Evolutionary conservation across 2,113 vertebrate species (phyloP).

Genomic region (Ranitomeya variabilis): DNA sequence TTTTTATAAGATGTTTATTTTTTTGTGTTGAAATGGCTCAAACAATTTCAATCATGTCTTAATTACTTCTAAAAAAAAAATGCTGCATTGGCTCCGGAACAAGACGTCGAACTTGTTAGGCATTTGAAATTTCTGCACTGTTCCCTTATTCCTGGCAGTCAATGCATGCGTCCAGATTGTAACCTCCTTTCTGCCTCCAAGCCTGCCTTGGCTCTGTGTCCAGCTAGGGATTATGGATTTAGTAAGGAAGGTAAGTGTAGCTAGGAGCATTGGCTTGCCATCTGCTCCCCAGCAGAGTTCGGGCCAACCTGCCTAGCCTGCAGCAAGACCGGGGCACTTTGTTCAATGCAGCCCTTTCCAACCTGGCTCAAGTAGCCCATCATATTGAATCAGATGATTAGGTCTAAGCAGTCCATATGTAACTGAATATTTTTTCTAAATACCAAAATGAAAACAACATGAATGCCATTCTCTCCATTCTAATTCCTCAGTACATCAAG

Average conservation of each 20-base stretch:
- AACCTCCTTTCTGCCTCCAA: conserved; percentile 99
- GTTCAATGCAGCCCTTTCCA: conserved; percentile 91
- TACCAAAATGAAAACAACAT: conserved; percentile 88
- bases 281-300: conserved; percentile 99
- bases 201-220: conserved; percentile 99
- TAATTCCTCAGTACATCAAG: conserved; percentile 81
- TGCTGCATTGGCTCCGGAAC: conserved; percentile 92
- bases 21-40: conserved; percentile 76
- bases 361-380: conserved; percentile 94
- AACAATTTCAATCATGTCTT: conserved; percentile 99
- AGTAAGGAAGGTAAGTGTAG: conserved; percentile 99
- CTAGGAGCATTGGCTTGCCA: conserved; percentile 99
- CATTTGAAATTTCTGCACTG: conserved; percentile 98
- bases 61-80: conserved; percentile 98
- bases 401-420: conserved; percentile 99
- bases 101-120: conserved; percentile 99
- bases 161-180: conserved; percentile 96
- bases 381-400: conserved; percentile 99
- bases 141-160: conserved; percentile 96
- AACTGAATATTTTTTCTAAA: conserved; percentile 95
- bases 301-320: conserved; percentile 99
- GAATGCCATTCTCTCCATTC: conserved; percentile 80
- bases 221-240: conserved; percentile 99
- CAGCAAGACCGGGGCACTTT: conserved; percentile 98
- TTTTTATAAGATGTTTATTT: conserved; percentile 57